A percentile compares a stretch with the other conserved stretches of the same genome.
Conservation (phyloP, 2,797 vertebrate genomes). For the Tragelaphus eurycerus region DNA sequence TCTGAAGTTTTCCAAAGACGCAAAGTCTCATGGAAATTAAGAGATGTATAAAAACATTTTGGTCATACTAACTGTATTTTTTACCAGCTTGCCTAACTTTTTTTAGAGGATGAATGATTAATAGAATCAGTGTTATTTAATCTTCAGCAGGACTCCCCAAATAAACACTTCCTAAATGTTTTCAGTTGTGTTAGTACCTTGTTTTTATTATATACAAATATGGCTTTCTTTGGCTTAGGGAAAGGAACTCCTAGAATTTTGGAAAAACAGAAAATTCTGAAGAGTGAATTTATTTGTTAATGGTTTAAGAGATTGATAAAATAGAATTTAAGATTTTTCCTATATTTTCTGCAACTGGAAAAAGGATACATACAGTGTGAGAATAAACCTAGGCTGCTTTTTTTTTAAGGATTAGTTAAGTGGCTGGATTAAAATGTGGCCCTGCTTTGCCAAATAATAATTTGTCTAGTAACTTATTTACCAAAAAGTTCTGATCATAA, state of each 20-base stretch:
- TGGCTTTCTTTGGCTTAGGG: background rate
- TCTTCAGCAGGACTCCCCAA: background rate
- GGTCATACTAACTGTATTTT: background rate
- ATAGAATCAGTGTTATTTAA: background rate
- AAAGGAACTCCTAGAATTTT: slow-evolving; percentile 26
- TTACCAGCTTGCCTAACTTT: background rate
- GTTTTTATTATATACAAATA: background rate
- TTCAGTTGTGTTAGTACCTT: background rate
- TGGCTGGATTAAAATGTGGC: background rate
- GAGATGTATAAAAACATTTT: background rate
- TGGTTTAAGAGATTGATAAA: background rate
- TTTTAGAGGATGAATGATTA: background rate
- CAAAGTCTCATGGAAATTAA: background rate
- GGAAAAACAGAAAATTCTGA: background rate
- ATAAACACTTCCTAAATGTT: background rate
- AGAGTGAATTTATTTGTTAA: slow-evolving; percentile 17
- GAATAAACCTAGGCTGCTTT: background rate
- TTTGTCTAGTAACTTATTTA: slow-evolving; percentile 24
- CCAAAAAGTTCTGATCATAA: background rate
- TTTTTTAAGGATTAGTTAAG: background rate
- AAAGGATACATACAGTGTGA: background rate
- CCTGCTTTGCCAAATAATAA: slow-evolving; percentile 58
- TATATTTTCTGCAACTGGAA: background rate
- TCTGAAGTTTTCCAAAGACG: background rate
- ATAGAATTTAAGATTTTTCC: background rate